Base-by-base conservation (phyloP, 2,888 invertebrate species). In the Pseudolycoriella hygida region DNA sequence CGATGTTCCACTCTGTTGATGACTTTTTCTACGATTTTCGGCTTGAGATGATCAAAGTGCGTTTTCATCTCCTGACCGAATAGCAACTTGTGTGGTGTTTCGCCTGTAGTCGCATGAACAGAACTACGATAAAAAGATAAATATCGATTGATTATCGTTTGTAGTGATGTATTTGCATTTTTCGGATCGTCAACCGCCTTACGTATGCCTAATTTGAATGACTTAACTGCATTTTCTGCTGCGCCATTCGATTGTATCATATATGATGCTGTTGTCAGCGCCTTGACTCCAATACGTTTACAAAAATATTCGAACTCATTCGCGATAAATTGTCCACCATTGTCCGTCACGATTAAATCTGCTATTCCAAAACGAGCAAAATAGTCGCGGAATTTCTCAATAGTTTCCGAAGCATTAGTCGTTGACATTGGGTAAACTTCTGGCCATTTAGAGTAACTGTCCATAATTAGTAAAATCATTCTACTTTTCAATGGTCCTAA, bases 201-300 rank as follows among this genome's bases (percentile, higher is more conserved):
- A 11, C 11, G 11, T 11, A 30, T 30, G 30, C 8, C 37, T n/a
- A 4, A 5, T n/a, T 37, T 37, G n/a, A 37, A 37, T 5, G 37
- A 37, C 5, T n/a, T n/a, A 5, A 37, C 37, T 4, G 37, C 11
- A 37, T 37, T 37, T 37, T 37, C 37, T n/a, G 37, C 37, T 4
- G 37, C 37, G 4, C 37, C 37, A 37, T 37, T 37, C 14, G 37
- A 11, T 8, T 8, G 4, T 1, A 49, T 48, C 14, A 49, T 20
- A 3, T 48, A 49, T 1, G 49, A 4, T n/a, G 37, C 37, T 4
- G 8, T 37, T 5, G 37, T 37, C 8, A 37, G 11, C 5, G 11
- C n/a, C 14, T 37, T 37, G 14, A 37, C 14, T 37, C n/a, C n/a
- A n/a, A n/a, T 37, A n/a, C 30, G 6, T 10, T 6, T 11, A 30